phyloP scores from a whole-genome alignment of 2,797 vertebrate species.

The Parauchenoglanis punctatus region DNA sequence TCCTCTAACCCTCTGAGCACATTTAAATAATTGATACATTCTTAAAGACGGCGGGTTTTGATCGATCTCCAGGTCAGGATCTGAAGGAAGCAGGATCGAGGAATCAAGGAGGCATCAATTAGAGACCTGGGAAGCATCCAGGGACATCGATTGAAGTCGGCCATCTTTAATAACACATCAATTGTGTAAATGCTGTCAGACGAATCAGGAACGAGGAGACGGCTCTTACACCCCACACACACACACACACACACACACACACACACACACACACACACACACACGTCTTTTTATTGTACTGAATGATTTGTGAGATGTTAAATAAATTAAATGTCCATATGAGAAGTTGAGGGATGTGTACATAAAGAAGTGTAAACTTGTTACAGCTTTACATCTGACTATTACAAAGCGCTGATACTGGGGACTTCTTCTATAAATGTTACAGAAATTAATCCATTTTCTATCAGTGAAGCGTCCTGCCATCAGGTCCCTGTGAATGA shows the following conservation, averaged over 20 bases:
- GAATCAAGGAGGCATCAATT: conserved; percentile 9
- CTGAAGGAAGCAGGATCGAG: conserved; percentile 1
- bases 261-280: conserved; percentile 9
- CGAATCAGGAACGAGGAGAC: too few relatives aligned
- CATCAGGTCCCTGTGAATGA: not conserved
- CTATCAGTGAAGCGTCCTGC: not conserved
- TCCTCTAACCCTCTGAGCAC: not conserved
- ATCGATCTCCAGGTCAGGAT: not conserved
- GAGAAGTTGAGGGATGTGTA: not conserved
- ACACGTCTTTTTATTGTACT: not conserved
- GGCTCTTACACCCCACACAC: not conserved
- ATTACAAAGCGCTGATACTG: not conserved
- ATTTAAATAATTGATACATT: conserved; percentile 12
- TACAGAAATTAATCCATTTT: not conserved
- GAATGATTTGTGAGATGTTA: not conserved
- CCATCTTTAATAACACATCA: conserved; percentile 9
- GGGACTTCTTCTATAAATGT: not conserved
- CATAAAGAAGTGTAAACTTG: not conserved
- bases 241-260: conserved; percentile 8
- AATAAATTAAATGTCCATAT: not conserved
- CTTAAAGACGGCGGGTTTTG: not conserved
- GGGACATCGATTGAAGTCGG: conserved; percentile 6
- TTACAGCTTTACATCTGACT: not conserved
- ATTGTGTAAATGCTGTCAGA: conserved; percentile 1
- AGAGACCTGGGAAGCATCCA: not conserved